Conservation (phyloP, 2,888 invertebrate genomes). For the Calameuta idolon region DNA sequence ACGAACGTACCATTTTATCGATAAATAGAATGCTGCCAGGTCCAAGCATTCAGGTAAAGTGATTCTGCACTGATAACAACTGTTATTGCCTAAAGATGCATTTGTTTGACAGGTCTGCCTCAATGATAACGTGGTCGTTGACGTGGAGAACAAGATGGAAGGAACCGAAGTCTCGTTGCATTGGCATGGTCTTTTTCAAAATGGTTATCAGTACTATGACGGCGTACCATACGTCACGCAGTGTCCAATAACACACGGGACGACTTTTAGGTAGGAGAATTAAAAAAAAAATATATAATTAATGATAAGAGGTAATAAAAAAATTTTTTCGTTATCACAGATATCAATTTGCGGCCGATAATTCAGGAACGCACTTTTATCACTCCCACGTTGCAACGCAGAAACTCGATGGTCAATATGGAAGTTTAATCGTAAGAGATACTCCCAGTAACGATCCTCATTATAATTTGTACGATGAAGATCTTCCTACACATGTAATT, state of each 20-base stretch:
- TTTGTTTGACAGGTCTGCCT: conserved; percentile 77
- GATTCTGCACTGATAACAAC: neutral
- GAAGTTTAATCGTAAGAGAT: conserved; percentile 71
- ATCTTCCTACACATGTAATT: conserved; percentile 70
- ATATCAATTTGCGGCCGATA: conserved; percentile 58
- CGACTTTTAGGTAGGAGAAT: conserved; percentile 77
- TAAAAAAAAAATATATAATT: neutral
- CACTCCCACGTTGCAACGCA: conserved; percentile 67
- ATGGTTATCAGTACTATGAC: conserved; percentile 86
- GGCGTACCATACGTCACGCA: conserved; percentile 90
- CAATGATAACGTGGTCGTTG: conserved; percentile 86
- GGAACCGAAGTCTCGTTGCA: conserved; percentile 89
- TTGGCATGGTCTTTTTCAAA: conserved; percentile 91
- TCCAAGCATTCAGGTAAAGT: conserved; percentile 83
- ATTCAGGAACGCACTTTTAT: conserved; percentile 65
- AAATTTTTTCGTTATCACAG: conserved; percentile 39
- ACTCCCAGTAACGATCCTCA: conserved; percentile 62
- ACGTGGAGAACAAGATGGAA: conserved; percentile 87
- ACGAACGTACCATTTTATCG: conserved; percentile 83
- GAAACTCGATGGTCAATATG: conserved; percentile 73
- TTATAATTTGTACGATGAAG: conserved; percentile 62
- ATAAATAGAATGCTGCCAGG: conserved; percentile 92
- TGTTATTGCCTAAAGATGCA: neutral
- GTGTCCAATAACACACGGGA: conserved; percentile 87
- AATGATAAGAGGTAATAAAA: neutral